These are phyloP conservation scores for Brachionus angularis DNA, from an alignment of 1,140 invertebrate genomes.

Conservation along the genomic window DNA sequence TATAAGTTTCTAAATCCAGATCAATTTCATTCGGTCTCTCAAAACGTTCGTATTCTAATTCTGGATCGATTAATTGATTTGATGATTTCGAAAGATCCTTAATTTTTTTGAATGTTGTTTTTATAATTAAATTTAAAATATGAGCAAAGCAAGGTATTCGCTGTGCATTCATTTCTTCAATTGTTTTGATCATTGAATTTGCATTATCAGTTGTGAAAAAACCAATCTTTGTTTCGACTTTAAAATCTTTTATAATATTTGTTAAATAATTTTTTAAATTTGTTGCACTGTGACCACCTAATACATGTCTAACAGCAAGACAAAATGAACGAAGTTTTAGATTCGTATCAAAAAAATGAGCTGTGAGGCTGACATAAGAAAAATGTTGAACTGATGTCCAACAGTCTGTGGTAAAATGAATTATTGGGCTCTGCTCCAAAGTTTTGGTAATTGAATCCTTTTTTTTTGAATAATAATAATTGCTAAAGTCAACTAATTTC, in stretches of 20 bases:
- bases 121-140: conserved; percentile 4
- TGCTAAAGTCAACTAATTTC: background rate
- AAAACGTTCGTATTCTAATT: background rate
- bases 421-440: background rate
- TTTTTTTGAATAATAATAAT: conserved; percentile 11
- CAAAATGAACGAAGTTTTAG: background rate
- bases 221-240: background rate
- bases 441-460: background rate
- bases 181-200: background rate
- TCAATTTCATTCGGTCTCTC: background rate
- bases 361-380: background rate
- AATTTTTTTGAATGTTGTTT: background rate
- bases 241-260: background rate
- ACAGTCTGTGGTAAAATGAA: background rate
- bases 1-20: background rate
- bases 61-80: background rate
- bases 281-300: background rate
- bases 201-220: background rate
- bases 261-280: background rate
- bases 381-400: conserved; percentile 34
- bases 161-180: too few species aligned
- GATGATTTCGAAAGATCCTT: too few species aligned
- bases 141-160: background rate
- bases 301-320: background rate
- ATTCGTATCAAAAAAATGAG: conserved; percentile 25